Percentiles rank a stretch among this genome's conserved stretches.
Conservation (phyloP, 2,113 vertebrate genomes). For the Motacilla alba region DNA sequence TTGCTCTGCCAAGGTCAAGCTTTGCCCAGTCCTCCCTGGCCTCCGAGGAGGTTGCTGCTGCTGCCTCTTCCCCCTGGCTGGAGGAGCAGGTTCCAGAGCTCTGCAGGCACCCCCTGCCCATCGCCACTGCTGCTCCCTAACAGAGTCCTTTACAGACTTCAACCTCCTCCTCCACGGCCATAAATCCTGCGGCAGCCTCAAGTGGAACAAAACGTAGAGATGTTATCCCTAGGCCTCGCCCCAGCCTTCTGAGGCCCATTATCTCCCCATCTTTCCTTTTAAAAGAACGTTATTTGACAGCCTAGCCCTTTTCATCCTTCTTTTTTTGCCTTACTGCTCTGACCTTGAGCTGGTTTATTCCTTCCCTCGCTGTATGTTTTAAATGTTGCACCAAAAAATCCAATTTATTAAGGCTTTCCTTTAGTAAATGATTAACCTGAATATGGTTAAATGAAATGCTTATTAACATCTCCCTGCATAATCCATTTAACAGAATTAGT, state of each 20-base stretch:
- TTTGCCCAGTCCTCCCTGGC: not conserved
- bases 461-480: not conserved
- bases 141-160: not conserved
- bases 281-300: slow-evolving; percentile 18
- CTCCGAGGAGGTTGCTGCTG: not conserved
- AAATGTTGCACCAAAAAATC: not conserved
- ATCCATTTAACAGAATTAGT: slow-evolving; percentile 49
- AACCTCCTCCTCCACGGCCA: not conserved
- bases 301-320: not conserved
- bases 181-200: slow-evolving; percentile 42
- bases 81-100: not conserved
- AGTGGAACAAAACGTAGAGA: slow-evolving; percentile 40
- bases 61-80: not conserved
- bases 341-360: slow-evolving; percentile 39
- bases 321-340: not conserved
- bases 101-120: not conserved
- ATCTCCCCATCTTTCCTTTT: slow-evolving; percentile 23
- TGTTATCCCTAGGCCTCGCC: slow-evolving; percentile 18
- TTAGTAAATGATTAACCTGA: slow-evolving; percentile 38
- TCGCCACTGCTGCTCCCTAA: not conserved
- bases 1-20: not conserved
- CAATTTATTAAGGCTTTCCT: slow-evolving; percentile 2
- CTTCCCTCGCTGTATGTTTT: not conserved
- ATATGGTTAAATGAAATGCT: not conserved
- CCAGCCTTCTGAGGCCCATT: slow-evolving; percentile 27